A percentile compares a stretch with the other conserved stretches of the same genome.
These are phyloP conservation scores for Platysternon megacephalum DNA, from an alignment of 2,113 vertebrate species.

Conservation along the genomic window DNA sequence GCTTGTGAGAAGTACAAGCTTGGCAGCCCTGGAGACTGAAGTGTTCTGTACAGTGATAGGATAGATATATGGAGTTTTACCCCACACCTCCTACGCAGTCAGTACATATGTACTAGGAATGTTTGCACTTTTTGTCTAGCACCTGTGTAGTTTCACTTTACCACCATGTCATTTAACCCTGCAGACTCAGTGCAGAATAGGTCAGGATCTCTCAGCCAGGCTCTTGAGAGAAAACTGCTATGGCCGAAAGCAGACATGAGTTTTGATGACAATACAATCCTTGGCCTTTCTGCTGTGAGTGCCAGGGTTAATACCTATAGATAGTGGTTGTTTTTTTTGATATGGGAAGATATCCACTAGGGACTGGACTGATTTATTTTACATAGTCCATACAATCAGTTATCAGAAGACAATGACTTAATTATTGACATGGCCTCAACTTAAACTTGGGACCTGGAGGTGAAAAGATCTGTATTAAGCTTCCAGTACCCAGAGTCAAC, in stretches of 20 bases:
- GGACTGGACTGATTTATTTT: not conserved
- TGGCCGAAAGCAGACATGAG: not conserved
- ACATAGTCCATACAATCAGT: not conserved
- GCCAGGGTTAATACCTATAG: fast-evolving
- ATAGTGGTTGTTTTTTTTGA: fast-evolving
- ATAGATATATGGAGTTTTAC: not conserved
- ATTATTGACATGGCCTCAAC: not conserved
- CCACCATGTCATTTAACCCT: not conserved
- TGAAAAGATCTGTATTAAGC: not conserved
- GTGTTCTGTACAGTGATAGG: not conserved
- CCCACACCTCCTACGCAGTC: not conserved
- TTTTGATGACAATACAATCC: not conserved
- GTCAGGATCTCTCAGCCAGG: not conserved
- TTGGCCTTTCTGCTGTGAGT: fast-evolving
- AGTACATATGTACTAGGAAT: not conserved
- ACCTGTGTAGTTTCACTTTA: not conserved
- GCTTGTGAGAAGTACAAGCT: not conserved
- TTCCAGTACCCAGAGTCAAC: not conserved
- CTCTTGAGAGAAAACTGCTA: not conserved
- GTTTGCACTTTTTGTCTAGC: not conserved
- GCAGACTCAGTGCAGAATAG: not conserved
- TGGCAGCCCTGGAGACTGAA: not conserved
- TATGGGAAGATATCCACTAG: fast-evolving
- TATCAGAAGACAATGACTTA: not conserved
- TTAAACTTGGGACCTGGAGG: fast-evolving